Conservation (phyloP, 2,797 vertebrate genomes). For the Spinibarbus caldwelli region DNA sequence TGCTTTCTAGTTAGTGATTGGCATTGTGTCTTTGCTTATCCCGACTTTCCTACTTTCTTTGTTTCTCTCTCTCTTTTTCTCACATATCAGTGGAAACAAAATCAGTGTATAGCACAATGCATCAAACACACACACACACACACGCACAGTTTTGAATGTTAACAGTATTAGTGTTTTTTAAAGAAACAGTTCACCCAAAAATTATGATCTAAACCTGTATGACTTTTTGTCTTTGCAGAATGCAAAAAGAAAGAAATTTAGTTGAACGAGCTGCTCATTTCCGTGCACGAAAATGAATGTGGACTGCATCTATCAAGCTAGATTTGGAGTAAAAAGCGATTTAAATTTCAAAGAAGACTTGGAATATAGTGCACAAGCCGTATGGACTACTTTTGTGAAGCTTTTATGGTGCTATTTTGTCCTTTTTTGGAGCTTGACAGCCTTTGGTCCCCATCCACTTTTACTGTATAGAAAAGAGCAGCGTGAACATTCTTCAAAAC, state of each 20-base stretch:
- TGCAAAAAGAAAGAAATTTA: neutral
- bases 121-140: constrained; percentile 39
- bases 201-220: neutral
- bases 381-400: constrained; percentile 9
- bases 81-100: constrained; percentile 46
- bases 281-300: neutral
- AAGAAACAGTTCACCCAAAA: constrained; percentile 22
- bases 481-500: neutral
- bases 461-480: neutral
- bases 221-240: neutral
- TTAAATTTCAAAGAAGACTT: neutral
- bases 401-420: constrained; percentile 41
- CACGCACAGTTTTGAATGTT: constrained; percentile 17
- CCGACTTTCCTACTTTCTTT: constrained; percentile 51
- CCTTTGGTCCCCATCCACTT: neutral
- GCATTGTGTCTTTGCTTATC: constrained; percentile 57
- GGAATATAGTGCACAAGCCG: neutral
- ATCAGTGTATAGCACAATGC: constrained; percentile 52
- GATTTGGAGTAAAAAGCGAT: neutral
- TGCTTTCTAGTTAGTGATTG: constrained; percentile 60
- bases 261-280: neutral
- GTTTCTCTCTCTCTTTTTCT: constrained; percentile 49
- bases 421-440: constrained; percentile 17
- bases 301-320: neutral
- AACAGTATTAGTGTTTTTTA: constrained; percentile 6